phyloP scores from a whole-genome alignment of 2,797 vertebrate species.

The Arctocebus calabarensis region DNA sequence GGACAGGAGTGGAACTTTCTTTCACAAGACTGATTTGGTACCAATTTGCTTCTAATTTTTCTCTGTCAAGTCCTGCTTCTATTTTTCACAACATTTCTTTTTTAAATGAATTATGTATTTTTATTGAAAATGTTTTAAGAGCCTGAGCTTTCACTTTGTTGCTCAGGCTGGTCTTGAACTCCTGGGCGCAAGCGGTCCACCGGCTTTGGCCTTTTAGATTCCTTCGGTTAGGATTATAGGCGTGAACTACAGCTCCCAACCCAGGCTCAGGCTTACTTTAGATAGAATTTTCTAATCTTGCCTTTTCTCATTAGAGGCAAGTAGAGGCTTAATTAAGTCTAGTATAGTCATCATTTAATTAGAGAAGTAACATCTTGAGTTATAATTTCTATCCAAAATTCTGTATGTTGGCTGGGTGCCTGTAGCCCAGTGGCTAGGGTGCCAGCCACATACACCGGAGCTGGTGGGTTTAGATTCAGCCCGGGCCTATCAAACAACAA shows the following conservation, averaged over 20 bases:
- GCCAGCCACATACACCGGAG: too few relatives aligned
- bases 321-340: background rate
- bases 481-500: too few relatives aligned
- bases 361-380: background rate
- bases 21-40: background rate
- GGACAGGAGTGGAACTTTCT: background rate
- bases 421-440: too few relatives aligned
- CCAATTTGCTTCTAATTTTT: slow-evolving; percentile 10
- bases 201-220: too few relatives aligned
- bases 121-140: background rate
- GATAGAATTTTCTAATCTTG: background rate
- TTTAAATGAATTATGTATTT: background rate
- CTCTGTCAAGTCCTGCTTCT: background rate
- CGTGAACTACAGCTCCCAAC: too few relatives aligned
- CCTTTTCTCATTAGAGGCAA: background rate
- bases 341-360: background rate
- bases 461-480: too few relatives aligned
- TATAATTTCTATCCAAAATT: background rate
- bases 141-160: background rate
- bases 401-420: background rate
- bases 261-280: background rate
- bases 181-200: background rate
- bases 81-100: background rate
- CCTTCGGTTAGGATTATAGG: background rate
- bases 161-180: background rate